Evolutionary conservation across 2,888 invertebrate species (phyloP), one percentile per base, ranked within the genome.

Genomic region (Synergus gifuensis): DNA sequence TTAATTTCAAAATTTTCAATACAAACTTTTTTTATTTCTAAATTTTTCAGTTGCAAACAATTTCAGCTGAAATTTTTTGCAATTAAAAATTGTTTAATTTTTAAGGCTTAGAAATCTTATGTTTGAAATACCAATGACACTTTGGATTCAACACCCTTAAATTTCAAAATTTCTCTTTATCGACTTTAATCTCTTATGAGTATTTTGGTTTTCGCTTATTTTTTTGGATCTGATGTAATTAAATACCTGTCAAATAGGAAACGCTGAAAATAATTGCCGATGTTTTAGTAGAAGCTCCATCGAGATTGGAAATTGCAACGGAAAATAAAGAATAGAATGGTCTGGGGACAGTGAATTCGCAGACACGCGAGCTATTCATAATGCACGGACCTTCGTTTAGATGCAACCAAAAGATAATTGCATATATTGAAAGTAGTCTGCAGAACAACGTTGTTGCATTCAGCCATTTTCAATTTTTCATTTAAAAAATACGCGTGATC

Each of bases 321-420:
- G n/a, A 77, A 77, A 66, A 14, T 58, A 42, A 46, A 66, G 54
- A 77, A 18, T 64, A 60, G 22, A 60, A 60, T 60, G 60, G 22
- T 14, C 40, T 11, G 42, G 54, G 54, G 28, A 73, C 73, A 69
- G 46, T 44, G 42, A 44, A 54, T 79, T 82, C 80, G 76, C 88
- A 83, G 83, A 89, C 91, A 91, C 91, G 91, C 91, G 90, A 91
- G 88, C 87, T 86, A 91, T 91, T 89, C 90, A 91, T 92, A 91
- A 92, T 91, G 90, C 89, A 90, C 88, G 83, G 87, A 84, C 79
- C 81, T 86, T 85, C 83, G 83, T 82, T 76, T 85, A 90, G 92
- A 91, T 92, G 89, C 88, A 86, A 84, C 87, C 83, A 84, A 84
- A 84, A 90, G 91, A 92, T 92, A 91, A 54, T 69, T 54, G 73